These are phyloP conservation scores for Patella caerulea DNA, from an alignment of 2,888 invertebrate genomes.

Conservation along the genomic window DNA sequence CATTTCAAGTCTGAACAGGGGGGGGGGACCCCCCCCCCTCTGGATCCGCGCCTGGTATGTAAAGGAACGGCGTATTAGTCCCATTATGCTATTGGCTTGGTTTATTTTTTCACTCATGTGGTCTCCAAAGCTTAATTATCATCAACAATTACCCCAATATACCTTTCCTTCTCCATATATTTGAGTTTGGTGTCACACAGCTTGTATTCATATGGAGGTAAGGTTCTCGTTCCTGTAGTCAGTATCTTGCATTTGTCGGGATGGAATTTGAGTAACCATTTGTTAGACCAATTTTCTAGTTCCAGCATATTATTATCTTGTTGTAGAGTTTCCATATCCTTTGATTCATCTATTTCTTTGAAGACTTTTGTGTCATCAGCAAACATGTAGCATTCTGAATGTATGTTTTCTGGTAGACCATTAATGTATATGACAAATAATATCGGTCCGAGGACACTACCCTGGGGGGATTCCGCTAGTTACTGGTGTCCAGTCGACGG, in stretches of 20 bases:
- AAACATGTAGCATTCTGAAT: conserved; percentile 17
- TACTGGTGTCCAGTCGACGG: neutral
- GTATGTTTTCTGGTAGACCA: conserved; percentile 18
- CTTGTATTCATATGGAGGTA: neutral
- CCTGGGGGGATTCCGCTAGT: neutral
- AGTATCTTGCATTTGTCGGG: too few species aligned
- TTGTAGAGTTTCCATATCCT: conserved; percentile 11
- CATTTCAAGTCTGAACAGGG: too few species aligned
- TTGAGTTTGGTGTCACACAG: neutral
- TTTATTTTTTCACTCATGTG: conserved; percentile 14
- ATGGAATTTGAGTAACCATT: conserved; percentile 19
- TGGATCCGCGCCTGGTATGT: neutral
- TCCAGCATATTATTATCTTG: conserved; percentile 14
- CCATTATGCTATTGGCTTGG: conserved; percentile 18
- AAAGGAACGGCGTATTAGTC: conserved; percentile 14
- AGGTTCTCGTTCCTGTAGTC: too few species aligned
- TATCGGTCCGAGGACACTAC: conserved; percentile 30
- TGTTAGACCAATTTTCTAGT: conserved; percentile 24
- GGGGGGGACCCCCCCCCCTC: too few species aligned
- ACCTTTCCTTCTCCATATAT: conserved; percentile 15
- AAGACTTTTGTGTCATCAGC: conserved; percentile 33
- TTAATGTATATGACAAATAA: conserved; percentile 25
- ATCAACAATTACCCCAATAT: conserved; percentile 24
- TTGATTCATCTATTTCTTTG: neutral
- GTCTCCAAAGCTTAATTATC: conserved; percentile 18